A percentile compares a stretch with the other conserved stretches of the same genome.
Evolutionary conservation across 2,888 invertebrate species (phyloP).

Genomic region (Fragum fragum): DNA sequence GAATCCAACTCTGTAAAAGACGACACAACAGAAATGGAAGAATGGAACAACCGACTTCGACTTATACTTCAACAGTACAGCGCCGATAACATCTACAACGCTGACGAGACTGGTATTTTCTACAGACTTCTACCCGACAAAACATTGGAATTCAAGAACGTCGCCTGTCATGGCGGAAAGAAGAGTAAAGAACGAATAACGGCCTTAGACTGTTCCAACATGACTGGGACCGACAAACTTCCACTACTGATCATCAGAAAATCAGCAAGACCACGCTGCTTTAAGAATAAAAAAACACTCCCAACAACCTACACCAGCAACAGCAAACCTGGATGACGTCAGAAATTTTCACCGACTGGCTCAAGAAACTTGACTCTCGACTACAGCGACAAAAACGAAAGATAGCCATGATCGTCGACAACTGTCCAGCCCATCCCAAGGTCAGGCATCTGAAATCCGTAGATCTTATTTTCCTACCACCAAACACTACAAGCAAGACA

Average conservation of each 20-base stretch:
- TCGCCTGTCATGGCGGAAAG: constrained; percentile 65
- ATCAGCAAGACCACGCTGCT: constrained; percentile 55
- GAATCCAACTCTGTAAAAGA: too few relatives aligned
- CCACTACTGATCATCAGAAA: constrained; percentile 67
- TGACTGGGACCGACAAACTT: too few relatives aligned
- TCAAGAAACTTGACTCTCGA: constrained; percentile 53
- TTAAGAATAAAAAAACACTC: constrained; percentile 53
- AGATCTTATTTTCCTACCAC: constrained; percentile 67
- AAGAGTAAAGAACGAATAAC: constrained; percentile 65
- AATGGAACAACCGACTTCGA: constrained; percentile 53
- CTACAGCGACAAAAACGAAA: constrained; percentile 27
- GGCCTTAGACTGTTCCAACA: constrained; percentile 61
- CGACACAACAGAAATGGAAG: too few relatives aligned
- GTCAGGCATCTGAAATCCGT: constrained; percentile 23
- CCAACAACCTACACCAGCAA: constrained; percentile 60
- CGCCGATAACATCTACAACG: too few relatives aligned
- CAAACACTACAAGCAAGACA: constrained; percentile 65
- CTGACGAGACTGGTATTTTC: too few relatives aligned
- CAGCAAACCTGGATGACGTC: constrained; percentile 69
- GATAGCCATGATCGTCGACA: constrained; percentile 68
- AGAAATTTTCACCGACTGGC: constrained; percentile 64
- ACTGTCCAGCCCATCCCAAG: constrained; percentile 66
- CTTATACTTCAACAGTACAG: constrained; percentile 57
- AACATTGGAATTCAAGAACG: too few relatives aligned
- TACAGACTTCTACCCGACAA: too few relatives aligned